Percentiles rank a stretch among this genome's conserved stretches.
Evolutionary conservation across 1,140 invertebrate genomes (phyloP).

Genomic region (Drosophila carrolli): DNA sequence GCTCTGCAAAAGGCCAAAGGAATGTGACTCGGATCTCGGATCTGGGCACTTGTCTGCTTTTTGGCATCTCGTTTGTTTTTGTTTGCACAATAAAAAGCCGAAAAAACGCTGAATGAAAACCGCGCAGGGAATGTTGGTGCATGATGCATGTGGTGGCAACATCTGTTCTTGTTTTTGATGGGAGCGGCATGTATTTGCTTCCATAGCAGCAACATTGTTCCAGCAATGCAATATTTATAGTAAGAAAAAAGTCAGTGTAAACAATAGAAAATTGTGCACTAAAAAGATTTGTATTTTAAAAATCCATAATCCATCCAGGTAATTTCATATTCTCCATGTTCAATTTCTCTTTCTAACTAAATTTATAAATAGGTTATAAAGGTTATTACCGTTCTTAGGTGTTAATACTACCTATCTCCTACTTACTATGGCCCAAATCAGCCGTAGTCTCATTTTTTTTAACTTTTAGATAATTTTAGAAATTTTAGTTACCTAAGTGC

Average conservation of each 20-base stretch:
- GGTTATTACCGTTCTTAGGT: too few relatives aligned
- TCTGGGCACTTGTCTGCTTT: constrained; percentile 21
- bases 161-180: constrained; percentile 24
- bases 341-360: too few relatives aligned
- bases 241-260: background rate
- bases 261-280: background rate
- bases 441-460: background rate
- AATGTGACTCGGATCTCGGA: constrained; percentile 42
- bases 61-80: constrained; percentile 45
- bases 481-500: background rate
- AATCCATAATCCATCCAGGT: too few relatives aligned
- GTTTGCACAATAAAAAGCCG: constrained; percentile 45
- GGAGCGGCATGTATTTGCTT: background rate
- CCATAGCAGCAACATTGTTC: constrained; percentile 7
- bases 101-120: constrained; percentile 53
- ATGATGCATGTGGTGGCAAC: constrained; percentile 39
- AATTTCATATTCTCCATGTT: too few relatives aligned
- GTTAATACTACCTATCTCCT: too few relatives aligned
- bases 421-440: too few relatives aligned
- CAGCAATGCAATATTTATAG: background rate
- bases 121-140: constrained; percentile 29
- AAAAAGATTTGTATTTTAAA: background rate
- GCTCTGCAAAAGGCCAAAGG: constrained; percentile 29
- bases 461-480: background rate
- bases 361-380: too few relatives aligned